Base-by-base conservation (phyloP, 2,113 vertebrate species). In the Prunella himalayana region DNA sequence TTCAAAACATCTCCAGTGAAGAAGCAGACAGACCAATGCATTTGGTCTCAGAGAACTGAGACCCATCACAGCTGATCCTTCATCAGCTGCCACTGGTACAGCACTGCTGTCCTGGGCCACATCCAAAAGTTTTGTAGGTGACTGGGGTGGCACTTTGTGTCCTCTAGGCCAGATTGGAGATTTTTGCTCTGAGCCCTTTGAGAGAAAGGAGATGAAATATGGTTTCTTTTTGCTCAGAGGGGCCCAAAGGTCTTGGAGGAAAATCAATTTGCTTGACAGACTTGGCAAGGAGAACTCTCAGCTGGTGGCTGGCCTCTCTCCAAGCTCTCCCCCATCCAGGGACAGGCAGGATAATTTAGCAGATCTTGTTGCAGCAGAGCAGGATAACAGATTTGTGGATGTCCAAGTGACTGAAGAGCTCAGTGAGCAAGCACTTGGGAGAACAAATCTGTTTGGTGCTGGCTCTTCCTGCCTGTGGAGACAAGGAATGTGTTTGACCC, bases 181-280 rank as follows among this genome's bases (percentile, higher is more conserved):
- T 30, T 82, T 86, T 86, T 92, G 19, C 47, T 83, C 27, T 7
- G 54, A 66, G 64, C 44, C 33, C 30, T 90, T 39, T 37, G 72
- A 92, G 65, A 51, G 56, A 91, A 84, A 76, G 44, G 41, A 82
- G 61, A 64, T 91, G 31, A 86, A 92, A 75, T 86, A 51, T 4
- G 15, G 82, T 60, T 88, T 66, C 69, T 75, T 88, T 83, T 83
- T 81, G 76, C 68, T 88, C 56, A 63, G 71, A 90, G 42, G 21
- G 44, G 19, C 64, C 60, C 65, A 84, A 71, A 90, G 91, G 47
- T 88, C 89, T 92, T 92, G 68, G 60, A 93, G 72, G 33, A 95
- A 96, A 95, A 93, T 94, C 84, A 88, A 78, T 96, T 92, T 90
- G 45, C 72, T 72, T 93, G 95, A 96, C 90, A 86, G 90, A 73